Base-by-base conservation (phyloP, 2,888 invertebrate genomes). In the Cephus pulcher region DNA sequence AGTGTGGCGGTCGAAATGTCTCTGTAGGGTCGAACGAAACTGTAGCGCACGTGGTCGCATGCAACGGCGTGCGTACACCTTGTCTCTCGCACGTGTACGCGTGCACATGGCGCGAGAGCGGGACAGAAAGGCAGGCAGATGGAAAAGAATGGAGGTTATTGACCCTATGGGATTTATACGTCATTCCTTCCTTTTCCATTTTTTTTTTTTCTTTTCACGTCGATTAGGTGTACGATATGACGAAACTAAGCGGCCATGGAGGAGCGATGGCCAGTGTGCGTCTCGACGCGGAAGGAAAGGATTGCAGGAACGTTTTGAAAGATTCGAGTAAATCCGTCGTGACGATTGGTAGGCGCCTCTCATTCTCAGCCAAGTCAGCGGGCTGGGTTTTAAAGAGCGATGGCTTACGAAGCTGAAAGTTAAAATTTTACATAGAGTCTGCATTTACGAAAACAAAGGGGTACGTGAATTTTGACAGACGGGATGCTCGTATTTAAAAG, bases 101-200 rank as follows among this genome's bases (percentile, higher is more conserved):
- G 56, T 56, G 32, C 40, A 73, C 37, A 74, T 77, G 80, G 81
- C 77, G 74, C 74, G 79, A 71, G 73, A 40, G 70, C 37, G 73
- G 71, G 68, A 73, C 40, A 56, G 56, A 9, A 9, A 56, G 32
- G 12, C 71, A 34, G 33, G 32, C 71, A 34, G 71, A 33, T 15
- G 71, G 71, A 32, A 71, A 34, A 71, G 71, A 32, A 34, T 34
- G 34, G 71, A 34, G 71, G 71, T 74, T 70, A n/a, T 78, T 73
- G 75, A 75, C 71, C 70, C 76, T 71, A 32, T 71, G 34, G 35
- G 74, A 33, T 23, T 69, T 74, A 34, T 75, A 69, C 34, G 12
- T 34, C 37, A 69, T n/a, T 69, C 74, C 70, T 37, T 32, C 34
- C 71, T 78, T 70, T 35, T 71, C 75, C 74, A 33, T 3, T 33